phyloP scores from a whole-genome alignment of 2,113 vertebrate species.

The Antennarius striatus region DNA sequence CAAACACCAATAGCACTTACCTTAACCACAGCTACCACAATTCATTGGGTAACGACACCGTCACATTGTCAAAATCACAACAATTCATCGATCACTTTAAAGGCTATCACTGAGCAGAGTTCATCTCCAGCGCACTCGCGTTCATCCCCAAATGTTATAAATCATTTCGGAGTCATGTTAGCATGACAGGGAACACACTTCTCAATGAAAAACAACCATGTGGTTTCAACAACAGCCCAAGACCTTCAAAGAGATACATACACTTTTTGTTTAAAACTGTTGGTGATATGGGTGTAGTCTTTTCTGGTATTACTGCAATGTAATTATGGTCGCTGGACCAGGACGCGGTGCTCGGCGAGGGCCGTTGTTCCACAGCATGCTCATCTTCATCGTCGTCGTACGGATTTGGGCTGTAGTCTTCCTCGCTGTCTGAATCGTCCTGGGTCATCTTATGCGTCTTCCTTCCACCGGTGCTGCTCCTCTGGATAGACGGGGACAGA shows the following conservation, averaged over 20 bases:
- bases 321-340: conserved; percentile 99
- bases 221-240: conserved; percentile 62
- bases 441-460: conserved; percentile 72
- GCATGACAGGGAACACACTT: conserved; percentile 55
- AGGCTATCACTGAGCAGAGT: conserved; percentile 34
- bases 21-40: conserved; percentile 54
- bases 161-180: conserved; percentile 40
- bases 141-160: conserved; percentile 20
- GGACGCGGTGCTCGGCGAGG: conserved; percentile 85
- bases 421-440: conserved; percentile 72
- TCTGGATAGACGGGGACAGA: conserved; percentile 68
- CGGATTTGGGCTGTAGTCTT: conserved; percentile 51
- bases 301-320: conserved; percentile 98
- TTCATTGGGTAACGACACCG: conserved; percentile 42
- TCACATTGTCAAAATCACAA: conserved; percentile 42
- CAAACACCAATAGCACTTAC: conserved; percentile 64
- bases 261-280: conserved; percentile 97
- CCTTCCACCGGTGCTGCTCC: conserved; percentile 74
- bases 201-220: conserved; percentile 33
- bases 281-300: conserved; percentile 91
- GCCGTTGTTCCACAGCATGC: conserved; percentile 80
- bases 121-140: conserved; percentile 18
- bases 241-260: conserved; percentile 95
- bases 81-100: conserved; percentile 29
- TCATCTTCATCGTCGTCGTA: conserved; percentile 77